Evolutionary conservation across 1,140 invertebrate species (phyloP).

Genomic region (Drosophila micromelanica): DNA sequence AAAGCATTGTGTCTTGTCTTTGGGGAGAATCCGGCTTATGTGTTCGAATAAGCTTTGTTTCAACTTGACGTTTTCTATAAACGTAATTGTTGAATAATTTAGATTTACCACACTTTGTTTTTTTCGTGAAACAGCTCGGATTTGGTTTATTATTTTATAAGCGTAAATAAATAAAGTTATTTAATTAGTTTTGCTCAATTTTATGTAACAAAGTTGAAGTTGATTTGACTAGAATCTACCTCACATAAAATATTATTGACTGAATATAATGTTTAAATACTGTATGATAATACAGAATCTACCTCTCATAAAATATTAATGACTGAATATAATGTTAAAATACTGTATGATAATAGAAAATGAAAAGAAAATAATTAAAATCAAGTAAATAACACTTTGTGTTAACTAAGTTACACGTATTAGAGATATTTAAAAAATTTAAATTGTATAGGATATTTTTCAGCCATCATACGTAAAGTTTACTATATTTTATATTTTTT

Average conservation of each 20-base stretch:
- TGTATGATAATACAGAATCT: not conserved
- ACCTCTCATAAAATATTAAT: not conserved
- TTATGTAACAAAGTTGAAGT: not conserved
- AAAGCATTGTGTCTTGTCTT: conserved; percentile 28
- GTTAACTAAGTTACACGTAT: too few relatives aligned
- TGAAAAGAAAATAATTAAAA: not conserved
- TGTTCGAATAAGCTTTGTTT: not conserved
- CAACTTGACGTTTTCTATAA: too few relatives aligned
- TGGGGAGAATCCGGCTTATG: not conserved
- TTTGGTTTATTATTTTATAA: not conserved
- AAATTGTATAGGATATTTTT: not conserved
- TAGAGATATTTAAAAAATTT: too few relatives aligned
- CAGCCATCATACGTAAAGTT: not conserved
- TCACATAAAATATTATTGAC: not conserved
- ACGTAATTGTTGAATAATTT: too few relatives aligned
- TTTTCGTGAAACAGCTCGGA: too few relatives aligned
- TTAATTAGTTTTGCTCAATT: not conserved
- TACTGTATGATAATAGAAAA: too few relatives aligned
- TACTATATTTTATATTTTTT: not conserved
- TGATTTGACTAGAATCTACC: not conserved
- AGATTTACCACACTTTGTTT: too few relatives aligned
- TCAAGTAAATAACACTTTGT: too few relatives aligned
- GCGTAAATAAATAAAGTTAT: not conserved
- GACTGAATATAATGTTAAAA: too few relatives aligned
- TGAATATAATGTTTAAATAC: too few relatives aligned